phyloP scores from a whole-genome alignment of 1,140 invertebrate species.

The Meloidogyne exigua region DNA sequence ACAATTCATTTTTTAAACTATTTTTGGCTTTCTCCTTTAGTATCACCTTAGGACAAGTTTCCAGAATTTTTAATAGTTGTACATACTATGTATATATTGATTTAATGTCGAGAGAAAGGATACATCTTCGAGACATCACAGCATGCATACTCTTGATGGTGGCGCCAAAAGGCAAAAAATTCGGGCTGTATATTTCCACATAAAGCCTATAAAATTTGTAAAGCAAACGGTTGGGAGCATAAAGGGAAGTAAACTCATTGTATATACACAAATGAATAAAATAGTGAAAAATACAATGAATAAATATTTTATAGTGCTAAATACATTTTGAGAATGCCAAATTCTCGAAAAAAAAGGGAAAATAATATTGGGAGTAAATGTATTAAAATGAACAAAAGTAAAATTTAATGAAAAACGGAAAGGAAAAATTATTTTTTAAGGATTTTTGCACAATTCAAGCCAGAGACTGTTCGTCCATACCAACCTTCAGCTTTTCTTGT shows the following conservation, averaged over 20 bases:
- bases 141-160: neutral
- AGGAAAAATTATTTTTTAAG: conserved; percentile 5
- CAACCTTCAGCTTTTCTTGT: conserved; percentile 11
- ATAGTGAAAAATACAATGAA: neutral
- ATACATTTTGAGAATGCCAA: neutral
- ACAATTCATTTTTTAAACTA: too few relatives aligned
- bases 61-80: neutral
- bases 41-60: neutral
- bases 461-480: conserved; percentile 31
- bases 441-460: conserved; percentile 38
- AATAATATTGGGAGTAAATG: conserved; percentile 3
- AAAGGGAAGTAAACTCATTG: neutral
- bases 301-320: neutral
- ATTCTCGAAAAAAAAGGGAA: neutral
- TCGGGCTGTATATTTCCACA: neutral
- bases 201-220: neutral
- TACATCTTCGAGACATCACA: neutral
- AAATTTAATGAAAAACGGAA: neutral
- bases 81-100: neutral
- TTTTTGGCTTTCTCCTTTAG: neutral
- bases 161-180: neutral
- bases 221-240: neutral
- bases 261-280: neutral
- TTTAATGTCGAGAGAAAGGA: neutral
- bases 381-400: neutral